These are phyloP conservation scores for Oxytorus armatus DNA, from an alignment of 2,888 invertebrate genomes.

Conservation along the genomic window DNA sequence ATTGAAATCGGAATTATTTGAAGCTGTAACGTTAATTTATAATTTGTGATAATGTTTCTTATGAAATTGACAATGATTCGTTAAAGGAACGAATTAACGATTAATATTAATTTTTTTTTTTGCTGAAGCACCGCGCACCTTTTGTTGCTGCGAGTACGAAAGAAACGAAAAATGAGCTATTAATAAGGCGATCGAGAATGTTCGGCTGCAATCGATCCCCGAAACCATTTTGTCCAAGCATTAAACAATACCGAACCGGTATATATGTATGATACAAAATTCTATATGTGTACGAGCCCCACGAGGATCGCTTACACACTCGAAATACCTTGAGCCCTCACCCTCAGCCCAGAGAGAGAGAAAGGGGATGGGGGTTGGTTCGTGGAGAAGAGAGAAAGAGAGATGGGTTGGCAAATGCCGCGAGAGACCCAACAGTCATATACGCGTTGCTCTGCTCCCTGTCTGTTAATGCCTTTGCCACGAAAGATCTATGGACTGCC, in stretches of 20 bases:
- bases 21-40: too few relatives aligned
- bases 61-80: too few relatives aligned
- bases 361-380: neutral
- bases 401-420: conserved; percentile 1
- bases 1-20: too few relatives aligned
- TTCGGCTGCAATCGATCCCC: neutral
- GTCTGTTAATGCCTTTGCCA: conserved; percentile 83
- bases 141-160: too few relatives aligned
- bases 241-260: conserved; percentile 45
- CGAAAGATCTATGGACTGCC: conserved; percentile 84
- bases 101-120: too few relatives aligned
- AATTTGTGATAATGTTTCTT: too few relatives aligned
- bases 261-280: conserved; percentile 34
- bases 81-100: too few relatives aligned
- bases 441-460: conserved; percentile 78
- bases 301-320: conserved; percentile 60
- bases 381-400: conserved; percentile 11
- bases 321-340: conserved; percentile 75
- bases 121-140: too few relatives aligned
- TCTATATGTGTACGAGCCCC: conserved; percentile 43
- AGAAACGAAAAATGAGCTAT: neutral
- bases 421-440: conserved; percentile 57
- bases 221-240: conserved; percentile 47
- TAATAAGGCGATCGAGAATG: neutral
- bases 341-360: conserved; percentile 37